phyloP scores from a whole-genome alignment of 2,797 vertebrate species.

The Kryptolebias ocellatus region DNA sequence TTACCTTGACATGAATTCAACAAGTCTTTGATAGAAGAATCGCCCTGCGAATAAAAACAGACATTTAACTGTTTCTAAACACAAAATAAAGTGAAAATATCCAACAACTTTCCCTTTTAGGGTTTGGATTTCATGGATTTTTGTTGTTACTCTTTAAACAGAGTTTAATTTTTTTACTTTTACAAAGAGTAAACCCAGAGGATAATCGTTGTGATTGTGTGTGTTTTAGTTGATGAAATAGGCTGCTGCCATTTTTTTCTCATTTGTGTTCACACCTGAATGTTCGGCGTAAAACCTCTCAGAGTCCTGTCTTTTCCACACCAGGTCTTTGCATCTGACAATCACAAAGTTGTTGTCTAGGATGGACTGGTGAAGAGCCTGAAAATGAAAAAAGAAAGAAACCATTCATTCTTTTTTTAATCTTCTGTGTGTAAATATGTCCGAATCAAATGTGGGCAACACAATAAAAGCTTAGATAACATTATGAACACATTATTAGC shows the following conservation, averaged over 20 bases:
- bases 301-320: constrained; percentile 86
- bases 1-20: constrained; percentile 98
- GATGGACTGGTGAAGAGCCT: constrained; percentile 92
- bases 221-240: background rate
- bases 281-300: constrained; percentile 91
- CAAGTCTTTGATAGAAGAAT: constrained; percentile 96
- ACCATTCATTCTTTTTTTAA: background rate
- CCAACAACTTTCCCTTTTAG: background rate
- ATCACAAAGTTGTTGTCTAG: constrained; percentile 88
- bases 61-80: background rate
- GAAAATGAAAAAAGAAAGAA: constrained; percentile 15
- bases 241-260: background rate
- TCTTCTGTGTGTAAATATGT: background rate
- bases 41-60: constrained; percentile 75
- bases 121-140: background rate
- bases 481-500: too few relatives aligned
- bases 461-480: too few relatives aligned
- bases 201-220: background rate
- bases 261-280: constrained; percentile 76
- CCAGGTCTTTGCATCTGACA: constrained; percentile 84
- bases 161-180: too few relatives aligned
- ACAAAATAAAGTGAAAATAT: too few relatives aligned
- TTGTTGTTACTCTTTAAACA: background rate
- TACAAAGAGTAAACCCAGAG: too few relatives aligned
- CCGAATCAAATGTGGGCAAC: background rate